Evolutionary conservation across 2,888 invertebrate species (phyloP).

Genomic region (Xanthia togata): DNA sequence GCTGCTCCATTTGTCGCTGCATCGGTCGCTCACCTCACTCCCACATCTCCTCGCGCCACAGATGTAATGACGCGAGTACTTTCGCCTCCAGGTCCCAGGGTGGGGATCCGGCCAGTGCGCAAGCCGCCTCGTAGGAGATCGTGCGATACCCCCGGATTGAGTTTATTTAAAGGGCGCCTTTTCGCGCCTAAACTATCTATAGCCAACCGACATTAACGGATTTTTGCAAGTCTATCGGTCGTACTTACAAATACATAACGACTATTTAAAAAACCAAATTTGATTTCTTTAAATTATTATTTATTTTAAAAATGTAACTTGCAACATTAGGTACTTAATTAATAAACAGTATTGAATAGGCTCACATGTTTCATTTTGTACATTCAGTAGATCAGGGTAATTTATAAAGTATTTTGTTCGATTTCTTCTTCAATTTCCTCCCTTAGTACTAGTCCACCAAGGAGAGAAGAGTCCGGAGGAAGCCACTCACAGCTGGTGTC

Average conservation of each 20-base stretch:
- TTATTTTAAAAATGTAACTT: conserved; percentile 69
- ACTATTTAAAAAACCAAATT: background rate
- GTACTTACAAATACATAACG: background rate
- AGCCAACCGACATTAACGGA: too few species aligned
- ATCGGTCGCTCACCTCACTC: too few species aligned
- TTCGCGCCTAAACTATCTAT: too few species aligned
- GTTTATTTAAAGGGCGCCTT: too few species aligned
- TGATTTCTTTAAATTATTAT: background rate
- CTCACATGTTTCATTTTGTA: conserved; percentile 14
- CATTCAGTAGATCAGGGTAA: background rate
- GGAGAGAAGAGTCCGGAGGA: conserved; percentile 84
- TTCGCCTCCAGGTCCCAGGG: too few species aligned
- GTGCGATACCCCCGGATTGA: too few species aligned
- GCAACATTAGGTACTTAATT: conserved; percentile 57
- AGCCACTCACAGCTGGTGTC: conserved; percentile 89
- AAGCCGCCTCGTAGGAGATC: too few species aligned
- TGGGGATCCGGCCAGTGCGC: too few species aligned
- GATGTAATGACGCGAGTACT: too few species aligned
- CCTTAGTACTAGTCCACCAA: conserved; percentile 80
- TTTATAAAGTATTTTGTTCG: conserved; percentile 63
- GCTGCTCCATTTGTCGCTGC: too few species aligned
- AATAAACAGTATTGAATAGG: background rate
- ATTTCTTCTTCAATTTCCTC: conserved; percentile 83
- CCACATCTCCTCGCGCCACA: too few species aligned
- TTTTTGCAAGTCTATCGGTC: too few species aligned